Percentiles rank a stretch among this genome's conserved stretches.
phyloP scores from a whole-genome alignment of 2,797 vertebrate genomes.

The Phyllotis vaccarum region DNA sequence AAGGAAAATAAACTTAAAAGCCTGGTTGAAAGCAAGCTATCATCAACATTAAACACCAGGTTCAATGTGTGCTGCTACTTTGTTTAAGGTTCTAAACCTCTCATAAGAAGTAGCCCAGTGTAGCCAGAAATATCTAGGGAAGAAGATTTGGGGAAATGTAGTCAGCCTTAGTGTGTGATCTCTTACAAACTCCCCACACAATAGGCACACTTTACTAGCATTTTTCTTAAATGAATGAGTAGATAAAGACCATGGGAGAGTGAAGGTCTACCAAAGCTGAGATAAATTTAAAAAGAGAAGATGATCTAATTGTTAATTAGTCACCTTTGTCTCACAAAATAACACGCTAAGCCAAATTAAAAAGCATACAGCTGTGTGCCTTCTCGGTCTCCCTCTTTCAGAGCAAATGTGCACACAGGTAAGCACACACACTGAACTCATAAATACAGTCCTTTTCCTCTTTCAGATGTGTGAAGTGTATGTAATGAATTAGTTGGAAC shows the following conservation, averaged over 20 bases:
- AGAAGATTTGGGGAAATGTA: neutral
- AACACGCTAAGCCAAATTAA: constrained; percentile 63
- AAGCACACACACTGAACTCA: neutral
- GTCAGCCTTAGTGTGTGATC: neutral
- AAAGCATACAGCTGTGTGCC: constrained; percentile 37
- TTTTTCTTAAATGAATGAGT: neutral
- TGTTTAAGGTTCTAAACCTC: neutral
- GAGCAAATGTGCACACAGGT: neutral
- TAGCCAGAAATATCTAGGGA: neutral
- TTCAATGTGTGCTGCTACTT: neutral
- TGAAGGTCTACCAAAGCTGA: constrained; percentile 52
- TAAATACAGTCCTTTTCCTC: neutral
- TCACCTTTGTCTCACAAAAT: constrained; percentile 64
- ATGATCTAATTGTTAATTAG: constrained; percentile 62
- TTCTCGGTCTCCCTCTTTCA: neutral
- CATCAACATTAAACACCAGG: neutral
- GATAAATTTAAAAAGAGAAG: constrained; percentile 56
- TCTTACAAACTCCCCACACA: neutral
- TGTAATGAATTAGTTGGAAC: constrained; percentile 74
- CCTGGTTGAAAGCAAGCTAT: neutral
- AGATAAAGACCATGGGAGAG: constrained; percentile 8
- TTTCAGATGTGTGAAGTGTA: constrained; percentile 67
- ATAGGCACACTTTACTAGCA: neutral
- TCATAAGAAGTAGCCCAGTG: neutral
- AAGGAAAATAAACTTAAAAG: neutral